Conservation (phyloP, 1,140 invertebrate species). For the Cherax destructor region DNA sequence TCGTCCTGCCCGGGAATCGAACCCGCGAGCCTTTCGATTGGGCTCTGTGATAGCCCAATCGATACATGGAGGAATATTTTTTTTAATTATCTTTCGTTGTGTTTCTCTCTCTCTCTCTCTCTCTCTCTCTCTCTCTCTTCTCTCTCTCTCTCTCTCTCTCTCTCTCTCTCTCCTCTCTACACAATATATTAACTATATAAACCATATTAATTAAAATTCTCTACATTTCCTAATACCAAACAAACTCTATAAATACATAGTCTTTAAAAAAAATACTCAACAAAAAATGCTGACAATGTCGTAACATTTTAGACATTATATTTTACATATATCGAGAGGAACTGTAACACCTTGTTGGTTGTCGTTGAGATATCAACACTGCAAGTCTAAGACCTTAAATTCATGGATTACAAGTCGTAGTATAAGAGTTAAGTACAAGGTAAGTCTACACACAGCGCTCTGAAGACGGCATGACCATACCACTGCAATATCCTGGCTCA, state of each 20-base stretch:
- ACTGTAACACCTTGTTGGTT: no score
- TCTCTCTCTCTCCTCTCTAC: no score
- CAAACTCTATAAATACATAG: slow-evolving; percentile 39
- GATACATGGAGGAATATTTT: no score
- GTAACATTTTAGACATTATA: neutral
- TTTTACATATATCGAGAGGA: neutral
- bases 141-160: neutral
- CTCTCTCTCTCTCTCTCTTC: neutral
- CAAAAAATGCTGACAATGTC: slow-evolving; percentile 16
- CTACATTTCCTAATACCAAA: slow-evolving; percentile 28
- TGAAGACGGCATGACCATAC: no score
- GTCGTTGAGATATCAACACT: no score
- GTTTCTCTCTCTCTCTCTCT: neutral
- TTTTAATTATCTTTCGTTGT: neutral
- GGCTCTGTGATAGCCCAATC: neutral
- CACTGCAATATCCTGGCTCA: no score
- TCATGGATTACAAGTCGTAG: no score
- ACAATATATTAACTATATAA: slow-evolving; percentile 54
- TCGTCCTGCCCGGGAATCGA: no score
- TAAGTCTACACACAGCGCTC: no score
- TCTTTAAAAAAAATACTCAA: slow-evolving; percentile 46
- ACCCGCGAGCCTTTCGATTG: no score
- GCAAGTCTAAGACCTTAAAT: no score
- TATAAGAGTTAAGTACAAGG: no score
- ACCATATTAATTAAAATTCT: slow-evolving; percentile 50